These are phyloP conservation scores for Perca flavescens DNA, from an alignment of 2,113 vertebrate genomes.

Conservation along the genomic window DNA sequence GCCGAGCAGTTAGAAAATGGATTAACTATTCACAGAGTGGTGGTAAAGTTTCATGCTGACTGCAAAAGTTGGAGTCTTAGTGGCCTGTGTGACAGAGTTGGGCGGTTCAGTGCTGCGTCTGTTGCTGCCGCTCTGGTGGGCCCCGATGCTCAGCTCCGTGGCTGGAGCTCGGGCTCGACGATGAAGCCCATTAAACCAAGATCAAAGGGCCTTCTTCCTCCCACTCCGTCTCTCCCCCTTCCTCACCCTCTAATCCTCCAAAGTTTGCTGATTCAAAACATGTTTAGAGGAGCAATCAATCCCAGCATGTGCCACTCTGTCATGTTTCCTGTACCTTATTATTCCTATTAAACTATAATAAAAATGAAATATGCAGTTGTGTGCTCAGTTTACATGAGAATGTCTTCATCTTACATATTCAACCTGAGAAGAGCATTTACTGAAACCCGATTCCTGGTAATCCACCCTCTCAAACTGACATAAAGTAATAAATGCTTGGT, in stretches of 20 bases:
- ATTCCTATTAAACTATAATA: constrained; percentile 29
- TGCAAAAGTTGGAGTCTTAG: constrained; percentile 64
- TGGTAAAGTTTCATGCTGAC: constrained; percentile 66
- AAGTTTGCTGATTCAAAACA: constrained; percentile 67
- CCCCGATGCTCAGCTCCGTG: constrained; percentile 44
- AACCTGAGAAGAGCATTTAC: constrained; percentile 34
- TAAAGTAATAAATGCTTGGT: constrained; percentile 56
- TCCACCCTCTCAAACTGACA: constrained; percentile 58
- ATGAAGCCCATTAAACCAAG: constrained; percentile 73
- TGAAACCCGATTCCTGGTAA: constrained; percentile 58
- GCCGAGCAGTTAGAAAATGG: constrained; percentile 44
- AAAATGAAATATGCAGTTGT: background rate
- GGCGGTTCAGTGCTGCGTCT: constrained; percentile 45
- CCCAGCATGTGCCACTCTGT: constrained; percentile 33
- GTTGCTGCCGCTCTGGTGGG: constrained; percentile 52
- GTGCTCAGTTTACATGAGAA: constrained; percentile 37
- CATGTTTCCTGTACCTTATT: constrained; percentile 31
- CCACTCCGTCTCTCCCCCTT: constrained; percentile 19
- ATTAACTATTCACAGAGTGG: constrained; percentile 53
- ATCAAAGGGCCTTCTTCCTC: constrained; percentile 68
- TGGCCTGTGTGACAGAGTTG: constrained; percentile 59
- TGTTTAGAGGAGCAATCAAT: constrained; percentile 51
- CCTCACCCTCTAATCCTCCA: constrained; percentile 64
- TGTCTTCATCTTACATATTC: constrained; percentile 31
- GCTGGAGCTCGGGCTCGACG: constrained; percentile 47